Conservation (phyloP, 2,113 vertebrate genomes). For the Uria aalge region DNA sequence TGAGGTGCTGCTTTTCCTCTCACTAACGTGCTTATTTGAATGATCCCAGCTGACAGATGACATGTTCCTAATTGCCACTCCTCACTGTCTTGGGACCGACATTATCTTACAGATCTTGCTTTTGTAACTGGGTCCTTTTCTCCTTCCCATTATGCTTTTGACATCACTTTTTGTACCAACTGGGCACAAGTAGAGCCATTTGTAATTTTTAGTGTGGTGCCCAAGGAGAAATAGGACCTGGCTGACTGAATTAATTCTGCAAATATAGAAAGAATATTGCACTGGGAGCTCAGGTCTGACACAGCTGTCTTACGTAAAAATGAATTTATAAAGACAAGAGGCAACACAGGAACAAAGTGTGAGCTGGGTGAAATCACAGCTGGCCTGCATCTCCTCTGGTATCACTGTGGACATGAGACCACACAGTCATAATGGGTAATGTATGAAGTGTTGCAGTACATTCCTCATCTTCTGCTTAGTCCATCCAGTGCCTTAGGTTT, state of each 20-base stretch:
- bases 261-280: background rate
- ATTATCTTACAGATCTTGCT: background rate
- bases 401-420: background rate
- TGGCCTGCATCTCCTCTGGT: background rate
- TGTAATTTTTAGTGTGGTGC: background rate
- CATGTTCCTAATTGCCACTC: background rate
- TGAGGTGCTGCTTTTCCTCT: background rate
- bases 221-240: background rate
- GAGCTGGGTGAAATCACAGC: background rate
- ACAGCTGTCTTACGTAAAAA: background rate
- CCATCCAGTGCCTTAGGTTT: background rate
- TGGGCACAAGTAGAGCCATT: background rate
- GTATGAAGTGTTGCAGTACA: background rate
- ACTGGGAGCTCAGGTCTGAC: background rate
- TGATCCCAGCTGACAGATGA: background rate
- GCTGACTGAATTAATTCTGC: background rate
- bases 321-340: background rate
- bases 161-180: background rate
- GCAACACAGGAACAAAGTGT: background rate
- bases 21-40: background rate
- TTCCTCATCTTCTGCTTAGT: background rate
- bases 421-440: rapidly evolving
- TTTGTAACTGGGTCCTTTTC: background rate
- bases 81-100: background rate
- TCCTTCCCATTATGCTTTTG: background rate